Evolutionary conservation across 2,888 invertebrate genomes (phyloP).

Genomic region (Platypus cylindrus): DNA sequence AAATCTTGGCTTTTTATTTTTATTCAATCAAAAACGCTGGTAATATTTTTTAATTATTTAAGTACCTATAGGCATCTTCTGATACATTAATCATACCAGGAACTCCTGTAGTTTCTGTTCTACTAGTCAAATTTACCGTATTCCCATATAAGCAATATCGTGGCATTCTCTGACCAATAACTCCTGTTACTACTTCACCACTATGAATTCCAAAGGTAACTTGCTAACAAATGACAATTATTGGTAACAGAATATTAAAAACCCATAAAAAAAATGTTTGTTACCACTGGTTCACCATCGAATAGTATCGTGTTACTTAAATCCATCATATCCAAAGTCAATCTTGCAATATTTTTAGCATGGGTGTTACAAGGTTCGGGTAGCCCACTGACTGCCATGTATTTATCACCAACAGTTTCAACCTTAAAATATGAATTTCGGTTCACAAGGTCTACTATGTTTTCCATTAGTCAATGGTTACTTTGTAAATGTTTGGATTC

Average conservation of each 20-base stretch:
- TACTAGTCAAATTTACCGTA: slow-evolving; percentile 85
- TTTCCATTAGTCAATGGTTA: slow-evolving; percentile 32
- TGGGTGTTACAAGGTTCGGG: slow-evolving; percentile 85
- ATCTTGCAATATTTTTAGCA: slow-evolving; percentile 77
- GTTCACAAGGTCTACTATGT: background rate
- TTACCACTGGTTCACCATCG: slow-evolving; percentile 78
- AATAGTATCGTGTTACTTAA: slow-evolving; percentile 75
- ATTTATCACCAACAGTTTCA: slow-evolving; percentile 95
- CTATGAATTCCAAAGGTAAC: slow-evolving; percentile 91
- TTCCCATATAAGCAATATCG: slow-evolving; percentile 88
- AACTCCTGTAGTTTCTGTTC: slow-evolving; percentile 85
- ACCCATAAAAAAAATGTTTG: background rate
- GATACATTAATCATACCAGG: slow-evolving; percentile 85
- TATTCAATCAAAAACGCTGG: no score
- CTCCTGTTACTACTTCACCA: slow-evolving; percentile 88
- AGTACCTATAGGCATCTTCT: slow-evolving; percentile 80
- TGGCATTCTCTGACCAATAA: slow-evolving; percentile 89
- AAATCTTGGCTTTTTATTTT: no score
- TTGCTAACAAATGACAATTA: slow-evolving; percentile 43
- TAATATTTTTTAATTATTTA: no score
- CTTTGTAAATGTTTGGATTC: slow-evolving; percentile 93
- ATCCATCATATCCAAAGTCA: slow-evolving; percentile 94
- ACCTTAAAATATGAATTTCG: slow-evolving; percentile 47
- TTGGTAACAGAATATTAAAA: background rate
- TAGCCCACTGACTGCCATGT: slow-evolving; percentile 93